Percentiles rank a stretch among this genome's conserved stretches.
Conservation (phyloP, 2,797 vertebrate species). For the Myotis pilosus region DNA sequence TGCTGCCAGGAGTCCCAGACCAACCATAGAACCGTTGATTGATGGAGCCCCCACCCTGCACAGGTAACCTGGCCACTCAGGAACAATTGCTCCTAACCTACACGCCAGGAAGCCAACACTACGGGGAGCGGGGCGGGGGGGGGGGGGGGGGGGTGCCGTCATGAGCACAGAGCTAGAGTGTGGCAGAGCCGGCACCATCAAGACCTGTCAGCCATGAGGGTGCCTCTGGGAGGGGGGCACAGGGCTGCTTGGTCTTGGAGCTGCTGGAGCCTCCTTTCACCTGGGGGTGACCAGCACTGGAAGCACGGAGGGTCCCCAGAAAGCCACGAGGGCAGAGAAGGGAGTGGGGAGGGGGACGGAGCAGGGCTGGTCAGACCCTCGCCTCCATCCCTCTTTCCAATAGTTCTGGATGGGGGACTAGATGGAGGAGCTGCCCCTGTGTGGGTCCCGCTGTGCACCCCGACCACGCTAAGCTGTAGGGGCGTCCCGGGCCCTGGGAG, state of each 20-base stretch:
- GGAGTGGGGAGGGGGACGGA: fast-evolving
- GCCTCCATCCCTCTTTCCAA: neutral
- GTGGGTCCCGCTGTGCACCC: neutral
- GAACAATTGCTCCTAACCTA: neutral
- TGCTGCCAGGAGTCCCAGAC: neutral
- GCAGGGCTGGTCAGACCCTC: neutral
- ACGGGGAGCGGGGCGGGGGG: too few species aligned
- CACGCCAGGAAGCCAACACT: fast-evolving
- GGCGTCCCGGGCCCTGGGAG: fast-evolving
- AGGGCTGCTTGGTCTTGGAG: neutral
- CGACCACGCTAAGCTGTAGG: neutral
- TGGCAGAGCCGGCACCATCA: neutral
- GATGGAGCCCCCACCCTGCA: neutral
- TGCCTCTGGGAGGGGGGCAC: fast-evolving
- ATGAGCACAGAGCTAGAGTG: fast-evolving
- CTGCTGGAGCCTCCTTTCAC: neutral
- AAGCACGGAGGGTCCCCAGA: neutral
- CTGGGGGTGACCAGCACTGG: neutral
- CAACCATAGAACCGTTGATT: fast-evolving
- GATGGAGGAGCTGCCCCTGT: fast-evolving
- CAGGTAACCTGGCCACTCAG: neutral
- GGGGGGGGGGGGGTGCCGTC: fast-evolving
- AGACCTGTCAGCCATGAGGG: fast-evolving
- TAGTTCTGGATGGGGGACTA: neutral
- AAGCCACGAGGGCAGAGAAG: neutral